Conservation (phyloP, 2,797 vertebrate species). For the Chelon auratus region DNA sequence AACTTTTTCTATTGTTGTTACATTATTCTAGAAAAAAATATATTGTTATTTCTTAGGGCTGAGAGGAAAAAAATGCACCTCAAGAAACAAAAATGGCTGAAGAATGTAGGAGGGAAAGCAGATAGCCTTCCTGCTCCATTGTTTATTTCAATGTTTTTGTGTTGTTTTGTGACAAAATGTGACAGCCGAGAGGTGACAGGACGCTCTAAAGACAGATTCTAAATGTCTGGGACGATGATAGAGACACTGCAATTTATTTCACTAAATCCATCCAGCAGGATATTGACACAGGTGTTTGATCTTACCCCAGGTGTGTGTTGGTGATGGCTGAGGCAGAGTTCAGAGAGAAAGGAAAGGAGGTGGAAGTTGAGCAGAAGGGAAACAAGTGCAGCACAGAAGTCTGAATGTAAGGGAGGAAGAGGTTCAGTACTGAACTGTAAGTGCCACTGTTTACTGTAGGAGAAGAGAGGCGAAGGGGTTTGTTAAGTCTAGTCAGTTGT, state of each 20-base stretch:
- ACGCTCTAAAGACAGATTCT: conserved; percentile 26
- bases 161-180: conserved; percentile 82
- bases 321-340: conserved; percentile 24
- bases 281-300: conserved; percentile 15
- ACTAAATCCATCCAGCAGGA: background rate
- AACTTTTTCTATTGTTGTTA: conserved; percentile 81
- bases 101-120: conserved; percentile 93
- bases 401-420: conserved; percentile 41
- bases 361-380: conserved; percentile 65
- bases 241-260: background rate
- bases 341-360: conserved; percentile 55
- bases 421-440: conserved; percentile 12
- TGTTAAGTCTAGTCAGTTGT: conserved; percentile 3
- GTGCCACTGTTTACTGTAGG: conserved; percentile 39
- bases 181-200: conserved; percentile 53
- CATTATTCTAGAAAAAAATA: conserved; percentile 73
- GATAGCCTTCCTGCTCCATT: conserved; percentile 85
- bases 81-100: conserved; percentile 89
- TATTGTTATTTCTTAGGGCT: conserved; percentile 81
- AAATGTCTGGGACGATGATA: background rate
- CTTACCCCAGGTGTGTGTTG: conserved; percentile 22
- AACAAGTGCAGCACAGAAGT: conserved; percentile 41
- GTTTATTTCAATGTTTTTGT: conserved; percentile 73
- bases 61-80: conserved; percentile 81
- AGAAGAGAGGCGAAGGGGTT: background rate